These are phyloP conservation scores for Drosophila anomalata DNA, from an alignment of 2,888 invertebrate genomes.

Conservation along the genomic window DNA sequence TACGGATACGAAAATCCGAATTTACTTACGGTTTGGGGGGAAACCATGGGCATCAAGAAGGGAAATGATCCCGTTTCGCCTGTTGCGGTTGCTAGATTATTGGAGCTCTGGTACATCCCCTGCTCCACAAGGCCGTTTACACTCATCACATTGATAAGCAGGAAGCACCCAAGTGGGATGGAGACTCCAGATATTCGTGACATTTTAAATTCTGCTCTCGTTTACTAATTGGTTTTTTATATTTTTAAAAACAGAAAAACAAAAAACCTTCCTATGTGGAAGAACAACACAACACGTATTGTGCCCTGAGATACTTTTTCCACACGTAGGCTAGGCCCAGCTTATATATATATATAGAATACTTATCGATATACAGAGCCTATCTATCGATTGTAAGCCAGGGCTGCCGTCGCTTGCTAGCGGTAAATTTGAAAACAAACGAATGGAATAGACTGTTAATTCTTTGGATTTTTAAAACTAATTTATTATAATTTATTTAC, in stretches of 20 bases:
- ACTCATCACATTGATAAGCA: slow-evolving; percentile 51
- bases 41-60: slow-evolving; percentile 92
- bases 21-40: slow-evolving; percentile 88
- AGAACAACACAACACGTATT: slow-evolving; percentile 39
- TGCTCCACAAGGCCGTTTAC: slow-evolving; percentile 57
- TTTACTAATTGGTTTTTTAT: neutral
- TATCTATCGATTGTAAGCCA: slow-evolving; percentile 3
- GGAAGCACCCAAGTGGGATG: slow-evolving; percentile 25
- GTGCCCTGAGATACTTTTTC: slow-evolving; percentile 31
- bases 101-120: slow-evolving; percentile 33
- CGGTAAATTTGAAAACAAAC: slow-evolving; percentile 14
- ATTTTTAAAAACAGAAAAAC: slow-evolving; percentile 30
- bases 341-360: slow-evolving; percentile 19
- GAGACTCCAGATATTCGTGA: slow-evolving; percentile 25
- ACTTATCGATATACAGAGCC: slow-evolving; percentile 34
- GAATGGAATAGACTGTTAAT: neutral
- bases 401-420: neutral
- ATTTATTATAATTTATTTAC: neutral
- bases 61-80: slow-evolving; percentile 85
- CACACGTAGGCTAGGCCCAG: slow-evolving; percentile 49
- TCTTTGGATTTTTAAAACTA: neutral
- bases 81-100: slow-evolving; percentile 33
- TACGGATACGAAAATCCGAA: neutral
- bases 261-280: slow-evolving; percentile 39
- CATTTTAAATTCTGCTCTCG: slow-evolving; percentile 11